Evolutionary conservation across 2,113 vertebrate genomes (phyloP).

Genomic region (Thunnus thynnus): DNA sequence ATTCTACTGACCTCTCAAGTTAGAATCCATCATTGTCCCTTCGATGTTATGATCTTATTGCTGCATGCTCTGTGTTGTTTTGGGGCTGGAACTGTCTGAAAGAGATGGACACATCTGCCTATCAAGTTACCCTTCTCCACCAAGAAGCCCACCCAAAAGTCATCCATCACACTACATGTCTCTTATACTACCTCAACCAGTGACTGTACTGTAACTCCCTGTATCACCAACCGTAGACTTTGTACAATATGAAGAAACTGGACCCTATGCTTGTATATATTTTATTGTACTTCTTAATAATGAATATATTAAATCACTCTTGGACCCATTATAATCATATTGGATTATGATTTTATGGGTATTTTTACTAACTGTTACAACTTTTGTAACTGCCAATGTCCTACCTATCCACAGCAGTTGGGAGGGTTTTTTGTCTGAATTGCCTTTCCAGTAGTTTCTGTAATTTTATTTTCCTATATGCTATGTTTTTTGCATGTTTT

Average conservation of each 20-base stretch:
- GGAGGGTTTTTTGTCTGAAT: too few relatives aligned
- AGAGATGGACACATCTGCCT: neutral
- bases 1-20: slow-evolving; percentile 64
- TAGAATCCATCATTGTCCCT: slow-evolving; percentile 46
- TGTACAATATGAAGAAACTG: neutral
- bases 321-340: too few relatives aligned
- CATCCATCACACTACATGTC: neutral
- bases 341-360: too few relatives aligned
- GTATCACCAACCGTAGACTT: neutral
- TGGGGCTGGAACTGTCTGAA: neutral
- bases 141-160: slow-evolving; percentile 7
- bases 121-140: neutral
- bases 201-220: neutral
- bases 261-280: neutral
- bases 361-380: too few relatives aligned
- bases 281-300: neutral
- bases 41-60: neutral
- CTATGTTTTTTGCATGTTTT: too few relatives aligned
- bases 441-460: too few relatives aligned
- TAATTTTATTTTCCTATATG: too few relatives aligned
- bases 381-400: too few relatives aligned
- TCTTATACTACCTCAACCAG: neutral
- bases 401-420: too few relatives aligned
- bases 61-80: slow-evolving; percentile 16
- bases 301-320: neutral